Evolutionary conservation across 1,140 invertebrate genomes (phyloP).

Genomic region (Pygmarrhopalites habei): DNA sequence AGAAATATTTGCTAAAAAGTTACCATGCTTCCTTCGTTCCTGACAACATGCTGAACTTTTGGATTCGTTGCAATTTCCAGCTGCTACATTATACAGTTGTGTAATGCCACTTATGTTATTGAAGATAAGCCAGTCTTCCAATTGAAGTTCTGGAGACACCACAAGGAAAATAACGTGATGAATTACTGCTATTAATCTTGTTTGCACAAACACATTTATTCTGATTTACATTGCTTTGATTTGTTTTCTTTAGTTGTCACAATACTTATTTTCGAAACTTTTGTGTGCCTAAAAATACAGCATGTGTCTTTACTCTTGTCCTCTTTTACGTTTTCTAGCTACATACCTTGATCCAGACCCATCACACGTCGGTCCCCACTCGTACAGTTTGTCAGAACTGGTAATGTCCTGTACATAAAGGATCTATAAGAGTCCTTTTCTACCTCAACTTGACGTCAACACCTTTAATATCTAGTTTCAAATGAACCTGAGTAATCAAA

Average conservation of each 20-base stretch:
- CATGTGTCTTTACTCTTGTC: constrained; percentile 48
- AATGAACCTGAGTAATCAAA: constrained; percentile 76
- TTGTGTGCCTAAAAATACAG: background rate
- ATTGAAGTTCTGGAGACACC: constrained; percentile 62
- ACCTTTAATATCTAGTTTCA: constrained; percentile 58
- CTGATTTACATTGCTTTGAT: no score
- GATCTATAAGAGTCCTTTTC: constrained; percentile 47
- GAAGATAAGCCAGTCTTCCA: constrained; percentile 80
- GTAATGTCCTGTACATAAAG: constrained; percentile 55
- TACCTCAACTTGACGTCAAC: no score
- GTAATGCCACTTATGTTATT: constrained; percentile 91
- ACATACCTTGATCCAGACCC: constrained; percentile 82
- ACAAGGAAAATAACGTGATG: no score
- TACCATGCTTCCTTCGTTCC: constrained; percentile 53
- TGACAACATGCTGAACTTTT: constrained; percentile 56
- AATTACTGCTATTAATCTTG: no score
- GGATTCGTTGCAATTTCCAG: constrained; percentile 87
- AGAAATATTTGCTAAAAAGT: constrained; percentile 15
- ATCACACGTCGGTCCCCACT: constrained; percentile 93
- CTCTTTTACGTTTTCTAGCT: no score
- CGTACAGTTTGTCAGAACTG: constrained; percentile 42
- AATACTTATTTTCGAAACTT: no score
- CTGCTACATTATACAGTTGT: constrained; percentile 80
- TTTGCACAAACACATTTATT: no score
- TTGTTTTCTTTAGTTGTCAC: no score